A percentile compares a stretch with the other conserved stretches of the same genome.
These are phyloP conservation scores for Dissostichus mawsoni DNA, from an alignment of 2,113 vertebrate genomes.

Conservation along the genomic window DNA sequence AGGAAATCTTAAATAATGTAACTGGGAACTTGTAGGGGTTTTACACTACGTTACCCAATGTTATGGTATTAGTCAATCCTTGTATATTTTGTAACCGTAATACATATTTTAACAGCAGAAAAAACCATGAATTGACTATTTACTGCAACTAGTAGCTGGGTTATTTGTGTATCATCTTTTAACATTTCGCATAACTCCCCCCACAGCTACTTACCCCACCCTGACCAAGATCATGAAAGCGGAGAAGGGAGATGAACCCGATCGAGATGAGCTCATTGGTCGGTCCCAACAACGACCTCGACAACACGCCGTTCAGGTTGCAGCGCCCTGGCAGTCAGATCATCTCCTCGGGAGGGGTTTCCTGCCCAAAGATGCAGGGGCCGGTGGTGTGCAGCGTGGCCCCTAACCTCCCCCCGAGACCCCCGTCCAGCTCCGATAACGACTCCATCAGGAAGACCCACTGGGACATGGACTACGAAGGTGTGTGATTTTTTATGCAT, in stretches of 20 bases:
- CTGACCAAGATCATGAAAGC: conserved; percentile 86
- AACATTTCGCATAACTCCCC: background rate
- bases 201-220: conserved; percentile 83
- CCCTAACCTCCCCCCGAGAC: conserved; percentile 88
- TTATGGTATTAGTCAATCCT: too few species aligned
- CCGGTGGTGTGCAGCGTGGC: conserved; percentile 95
- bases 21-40: background rate
- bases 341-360: conserved; percentile 65
- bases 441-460: conserved; percentile 91
- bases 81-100: too few species aligned
- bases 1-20: conserved; percentile 5
- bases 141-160: too few species aligned
- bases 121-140: too few species aligned
- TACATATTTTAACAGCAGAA: too few species aligned
- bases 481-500: conserved; percentile 41
- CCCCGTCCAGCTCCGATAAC: conserved; percentile 87
- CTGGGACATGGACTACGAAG: conserved; percentile 94
- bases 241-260: conserved; percentile 77
- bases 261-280: conserved; percentile 88
- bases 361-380: conserved; percentile 80
- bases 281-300: conserved; percentile 80
- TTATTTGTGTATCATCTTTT: too few species aligned
- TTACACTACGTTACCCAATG: too few species aligned
- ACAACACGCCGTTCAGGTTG: conserved; percentile 82
- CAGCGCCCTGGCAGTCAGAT: conserved; percentile 77